Percentiles rank a stretch among this genome's conserved stretches.
Evolutionary conservation across 1,140 invertebrate species (phyloP).

Genomic region (Drosophila pectinifera): DNA sequence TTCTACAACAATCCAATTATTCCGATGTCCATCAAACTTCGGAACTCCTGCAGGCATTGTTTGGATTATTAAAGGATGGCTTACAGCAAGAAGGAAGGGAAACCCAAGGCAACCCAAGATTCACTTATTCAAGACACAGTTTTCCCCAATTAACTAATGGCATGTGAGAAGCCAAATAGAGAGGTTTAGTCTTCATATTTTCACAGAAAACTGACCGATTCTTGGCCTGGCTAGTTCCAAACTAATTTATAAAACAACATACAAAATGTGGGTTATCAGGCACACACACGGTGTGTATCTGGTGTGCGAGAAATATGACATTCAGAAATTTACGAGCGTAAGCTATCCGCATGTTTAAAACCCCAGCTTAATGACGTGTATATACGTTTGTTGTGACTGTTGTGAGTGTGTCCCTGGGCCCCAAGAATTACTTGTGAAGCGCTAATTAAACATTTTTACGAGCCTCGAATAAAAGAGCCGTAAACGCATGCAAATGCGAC

Average conservation of each 20-base stretch:
- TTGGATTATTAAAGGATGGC: constrained; percentile 14
- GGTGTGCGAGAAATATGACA: constrained; percentile 27
- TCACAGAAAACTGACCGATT: not conserved
- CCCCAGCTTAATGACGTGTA: constrained; percentile 5
- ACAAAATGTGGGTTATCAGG: not conserved
- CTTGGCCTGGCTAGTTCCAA: no score
- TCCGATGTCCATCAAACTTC: constrained; percentile 26
- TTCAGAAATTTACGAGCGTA: constrained; percentile 37
- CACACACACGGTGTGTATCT: not conserved
- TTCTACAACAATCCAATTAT: constrained; percentile 15
- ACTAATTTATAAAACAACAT: constrained; percentile 1
- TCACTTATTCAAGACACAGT: no score
- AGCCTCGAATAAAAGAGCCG: constrained; percentile 65
- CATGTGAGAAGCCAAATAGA: no score
- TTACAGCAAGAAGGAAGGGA: no score
- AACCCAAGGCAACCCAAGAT: no score
- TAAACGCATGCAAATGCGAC: constrained; percentile 56
- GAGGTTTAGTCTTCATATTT: no score
- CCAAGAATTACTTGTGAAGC: constrained; percentile 65
- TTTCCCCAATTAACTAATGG: no score
- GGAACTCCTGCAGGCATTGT: constrained; percentile 5
- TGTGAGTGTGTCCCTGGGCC: no score
- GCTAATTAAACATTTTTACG: constrained; percentile 78
- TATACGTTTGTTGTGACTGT: constrained; percentile 12
- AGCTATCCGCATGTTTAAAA: constrained; percentile 12